These are phyloP conservation scores for Hecatera dysodea DNA, from an alignment of 2,888 invertebrate species.

Conservation along the genomic window DNA sequence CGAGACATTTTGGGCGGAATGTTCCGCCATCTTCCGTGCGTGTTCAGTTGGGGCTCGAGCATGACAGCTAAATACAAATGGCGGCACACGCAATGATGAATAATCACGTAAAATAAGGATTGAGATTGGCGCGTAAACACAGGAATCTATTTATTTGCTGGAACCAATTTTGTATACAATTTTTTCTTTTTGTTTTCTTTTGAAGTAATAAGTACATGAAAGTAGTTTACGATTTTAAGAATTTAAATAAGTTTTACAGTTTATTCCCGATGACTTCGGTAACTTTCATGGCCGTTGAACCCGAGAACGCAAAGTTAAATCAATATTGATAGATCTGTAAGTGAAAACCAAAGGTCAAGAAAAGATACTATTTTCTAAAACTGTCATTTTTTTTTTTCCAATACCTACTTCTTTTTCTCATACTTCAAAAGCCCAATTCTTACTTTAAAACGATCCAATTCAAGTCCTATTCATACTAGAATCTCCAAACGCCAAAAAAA, in stretches of 20 bases:
- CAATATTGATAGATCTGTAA: neutral
- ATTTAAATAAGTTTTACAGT: neutral
- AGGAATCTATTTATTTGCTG: slow-evolving; percentile 42
- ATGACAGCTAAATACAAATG: slow-evolving; percentile 40
- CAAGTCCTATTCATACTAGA: too few species aligned
- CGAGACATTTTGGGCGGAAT: neutral
- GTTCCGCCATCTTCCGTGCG: neutral
- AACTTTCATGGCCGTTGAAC: neutral
- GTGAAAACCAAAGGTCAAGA: neutral
- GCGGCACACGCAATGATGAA: slow-evolving; percentile 39
- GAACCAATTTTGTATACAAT: neutral
- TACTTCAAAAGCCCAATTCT: too few species aligned
- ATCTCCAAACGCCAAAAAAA: too few species aligned
- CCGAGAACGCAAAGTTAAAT: too few species aligned
- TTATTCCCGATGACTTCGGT: neutral
- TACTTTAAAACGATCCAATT: too few species aligned
- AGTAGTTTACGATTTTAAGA: neutral
- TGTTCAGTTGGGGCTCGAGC: slow-evolving; percentile 2
- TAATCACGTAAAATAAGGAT: slow-evolving; percentile 35
- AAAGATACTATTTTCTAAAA: neutral
- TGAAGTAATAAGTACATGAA: too few species aligned
- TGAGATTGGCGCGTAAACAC: slow-evolving; percentile 45
- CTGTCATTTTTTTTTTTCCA: too few species aligned
- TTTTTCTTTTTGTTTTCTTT: slow-evolving; percentile 14
- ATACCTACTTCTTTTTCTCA: neutral